Evolutionary conservation across 2,888 invertebrate species (phyloP).

Genomic region (Carpatolechia fugitivella): DNA sequence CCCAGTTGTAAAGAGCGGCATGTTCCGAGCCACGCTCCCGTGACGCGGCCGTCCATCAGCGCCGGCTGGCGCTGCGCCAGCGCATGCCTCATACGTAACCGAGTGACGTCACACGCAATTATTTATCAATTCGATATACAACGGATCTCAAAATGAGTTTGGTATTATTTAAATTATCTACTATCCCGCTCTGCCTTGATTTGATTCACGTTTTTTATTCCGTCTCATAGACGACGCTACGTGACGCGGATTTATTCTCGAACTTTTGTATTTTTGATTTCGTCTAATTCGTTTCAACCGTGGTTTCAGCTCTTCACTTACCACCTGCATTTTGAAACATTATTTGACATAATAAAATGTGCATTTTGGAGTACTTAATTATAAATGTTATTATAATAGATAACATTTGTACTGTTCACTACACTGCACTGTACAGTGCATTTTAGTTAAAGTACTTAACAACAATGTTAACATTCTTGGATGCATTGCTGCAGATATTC

Average conservation of each 20-base stretch:
- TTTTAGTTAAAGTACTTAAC: too few species aligned
- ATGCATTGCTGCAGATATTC: too few species aligned
- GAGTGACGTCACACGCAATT: slow-evolving; percentile 4
- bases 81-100: slow-evolving; percentile 10
- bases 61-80: slow-evolving; percentile 6
- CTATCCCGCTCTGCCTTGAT: not conserved
- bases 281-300: not conserved
- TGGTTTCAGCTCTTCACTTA: not conserved
- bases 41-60: slow-evolving; percentile 10
- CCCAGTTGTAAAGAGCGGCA: not conserved
- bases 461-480: too few species aligned
- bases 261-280: not conserved
- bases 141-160: not conserved
- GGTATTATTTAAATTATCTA: not conserved
- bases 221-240: not conserved
- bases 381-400: too few species aligned
- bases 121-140: slow-evolving; percentile 6
- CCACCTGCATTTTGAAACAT: not conserved
- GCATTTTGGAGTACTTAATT: too few species aligned
- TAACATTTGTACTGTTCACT: too few species aligned
- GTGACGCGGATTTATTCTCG: not conserved
- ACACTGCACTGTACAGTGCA: too few species aligned
- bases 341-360: not conserved
- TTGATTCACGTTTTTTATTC: not conserved
- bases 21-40: not conserved